Percentiles rank a stretch among this genome's conserved stretches.
These are phyloP conservation scores for Todus mexicanus DNA, from an alignment of 2,797 vertebrate genomes.

Conservation along the genomic window DNA sequence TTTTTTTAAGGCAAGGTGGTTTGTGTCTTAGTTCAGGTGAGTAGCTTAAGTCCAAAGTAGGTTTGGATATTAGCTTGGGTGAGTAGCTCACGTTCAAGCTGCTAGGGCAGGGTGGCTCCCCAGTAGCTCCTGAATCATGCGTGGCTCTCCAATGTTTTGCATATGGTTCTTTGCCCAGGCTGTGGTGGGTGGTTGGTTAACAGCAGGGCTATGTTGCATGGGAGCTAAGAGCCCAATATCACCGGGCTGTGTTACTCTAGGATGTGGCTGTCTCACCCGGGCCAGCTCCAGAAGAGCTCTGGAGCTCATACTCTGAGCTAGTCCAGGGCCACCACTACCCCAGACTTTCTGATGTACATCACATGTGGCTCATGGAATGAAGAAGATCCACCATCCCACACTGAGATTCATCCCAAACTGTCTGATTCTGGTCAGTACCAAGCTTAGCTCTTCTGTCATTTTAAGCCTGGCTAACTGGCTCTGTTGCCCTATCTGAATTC, in stretches of 20 bases:
- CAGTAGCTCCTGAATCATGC: neutral
- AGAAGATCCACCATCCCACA: neutral
- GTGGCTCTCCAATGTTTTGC: neutral
- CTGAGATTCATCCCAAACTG: neutral
- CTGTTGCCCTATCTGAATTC: neutral
- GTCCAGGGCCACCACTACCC: neutral
- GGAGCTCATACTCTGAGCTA: neutral
- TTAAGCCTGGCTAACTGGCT: neutral
- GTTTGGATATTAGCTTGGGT: neutral
- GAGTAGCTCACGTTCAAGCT: neutral
- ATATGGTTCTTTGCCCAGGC: neutral
- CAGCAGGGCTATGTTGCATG: neutral
- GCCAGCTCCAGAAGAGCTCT: neutral
- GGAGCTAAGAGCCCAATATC: neutral
- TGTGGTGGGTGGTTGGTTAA: neutral
- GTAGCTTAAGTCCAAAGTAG: neutral
- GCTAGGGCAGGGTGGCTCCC: neutral
- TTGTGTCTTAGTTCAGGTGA: neutral
- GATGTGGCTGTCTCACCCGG: neutral
- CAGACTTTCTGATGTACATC: neutral
- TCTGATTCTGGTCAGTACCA: neutral
- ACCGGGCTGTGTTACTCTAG: neutral
- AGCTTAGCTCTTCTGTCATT: neutral
- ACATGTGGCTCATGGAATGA: rapidly evolving
- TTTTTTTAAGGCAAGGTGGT: neutral